These are phyloP conservation scores for Myotis pilosus DNA, from an alignment of 2,797 vertebrate species.

Conservation along the genomic window DNA sequence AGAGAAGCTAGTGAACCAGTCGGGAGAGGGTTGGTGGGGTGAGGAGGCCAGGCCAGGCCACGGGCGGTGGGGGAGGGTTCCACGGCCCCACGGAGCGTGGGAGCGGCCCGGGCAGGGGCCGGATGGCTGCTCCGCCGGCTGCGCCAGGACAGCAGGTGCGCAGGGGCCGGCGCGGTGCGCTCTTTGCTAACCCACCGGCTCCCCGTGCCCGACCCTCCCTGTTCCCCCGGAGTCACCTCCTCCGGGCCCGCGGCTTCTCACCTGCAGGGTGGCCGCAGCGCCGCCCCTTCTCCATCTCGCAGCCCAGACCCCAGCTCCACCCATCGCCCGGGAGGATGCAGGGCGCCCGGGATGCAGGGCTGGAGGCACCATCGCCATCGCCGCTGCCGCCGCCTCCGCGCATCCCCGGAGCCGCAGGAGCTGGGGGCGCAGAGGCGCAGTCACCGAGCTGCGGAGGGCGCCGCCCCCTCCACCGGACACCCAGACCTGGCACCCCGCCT, in stretches of 20 bases:
- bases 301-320: background rate
- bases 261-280: slow-evolving; percentile 67
- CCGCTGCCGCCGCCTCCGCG: slow-evolving; percentile 53
- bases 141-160: background rate
- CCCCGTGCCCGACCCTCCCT: background rate
- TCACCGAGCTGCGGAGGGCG: slow-evolving; percentile 29
- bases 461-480: background rate
- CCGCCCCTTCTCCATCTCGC: slow-evolving; percentile 45
- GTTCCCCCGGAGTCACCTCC: background rate
- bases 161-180: background rate
- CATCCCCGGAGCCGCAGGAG: slow-evolving; percentile 53
- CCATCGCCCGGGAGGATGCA: background rate
- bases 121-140: background rate
- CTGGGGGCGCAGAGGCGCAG: slow-evolving; percentile 37
- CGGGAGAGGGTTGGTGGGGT: background rate
- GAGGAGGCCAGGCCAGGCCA: background rate
- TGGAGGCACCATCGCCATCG: slow-evolving; percentile 20
- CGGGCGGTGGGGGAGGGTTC: too few relatives aligned
- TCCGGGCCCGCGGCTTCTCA: slow-evolving; percentile 37
- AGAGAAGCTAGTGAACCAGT: background rate
- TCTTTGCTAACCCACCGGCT: background rate
- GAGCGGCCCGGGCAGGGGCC: background rate
- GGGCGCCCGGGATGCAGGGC: background rate
- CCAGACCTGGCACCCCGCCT: background rate
- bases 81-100: background rate